Evolutionary conservation across 2,888 invertebrate species (phyloP).

Genomic region (Tortrix viridana): DNA sequence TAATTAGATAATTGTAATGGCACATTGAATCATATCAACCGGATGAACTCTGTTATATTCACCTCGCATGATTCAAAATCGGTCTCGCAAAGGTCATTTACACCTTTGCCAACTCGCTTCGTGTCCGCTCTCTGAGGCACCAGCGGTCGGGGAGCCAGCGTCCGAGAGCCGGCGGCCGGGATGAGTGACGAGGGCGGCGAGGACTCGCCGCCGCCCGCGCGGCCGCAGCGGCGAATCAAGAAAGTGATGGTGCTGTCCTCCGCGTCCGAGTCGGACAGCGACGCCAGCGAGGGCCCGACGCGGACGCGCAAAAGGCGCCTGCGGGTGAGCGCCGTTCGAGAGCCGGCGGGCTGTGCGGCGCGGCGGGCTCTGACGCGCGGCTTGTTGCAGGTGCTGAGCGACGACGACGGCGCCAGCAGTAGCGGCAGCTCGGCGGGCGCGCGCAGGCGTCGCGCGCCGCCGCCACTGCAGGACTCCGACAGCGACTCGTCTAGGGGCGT

Average conservation of each 20-base stretch:
- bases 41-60: conserved; percentile 59
- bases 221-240: conserved; percentile 68
- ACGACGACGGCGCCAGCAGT: conserved; percentile 73
- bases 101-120: conserved; percentile 72
- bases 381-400: conserved; percentile 81
- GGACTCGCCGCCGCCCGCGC: conserved; percentile 62
- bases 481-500: conserved; percentile 64
- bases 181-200: conserved; percentile 77
- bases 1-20: conserved; percentile 51
- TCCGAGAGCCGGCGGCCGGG: conserved; percentile 47
- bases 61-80: conserved; percentile 53
- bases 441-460: conserved; percentile 65
- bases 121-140: conserved; percentile 40
- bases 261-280: conserved; percentile 73
- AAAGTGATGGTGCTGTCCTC: conserved; percentile 67
- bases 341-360: background rate
- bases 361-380: conserved; percentile 6
- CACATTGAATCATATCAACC: conserved; percentile 53
- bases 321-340: conserved; percentile 60
- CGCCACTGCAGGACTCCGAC: conserved; percentile 67
- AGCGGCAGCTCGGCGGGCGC: conserved; percentile 68
- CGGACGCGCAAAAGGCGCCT: conserved; percentile 75
- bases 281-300: conserved; percentile 67
- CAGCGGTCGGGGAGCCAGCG: conserved; percentile 56
- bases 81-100: conserved; percentile 71